Conservation (phyloP, 2,797 vertebrate genomes). For the Coracias cyanogaster region DNA sequence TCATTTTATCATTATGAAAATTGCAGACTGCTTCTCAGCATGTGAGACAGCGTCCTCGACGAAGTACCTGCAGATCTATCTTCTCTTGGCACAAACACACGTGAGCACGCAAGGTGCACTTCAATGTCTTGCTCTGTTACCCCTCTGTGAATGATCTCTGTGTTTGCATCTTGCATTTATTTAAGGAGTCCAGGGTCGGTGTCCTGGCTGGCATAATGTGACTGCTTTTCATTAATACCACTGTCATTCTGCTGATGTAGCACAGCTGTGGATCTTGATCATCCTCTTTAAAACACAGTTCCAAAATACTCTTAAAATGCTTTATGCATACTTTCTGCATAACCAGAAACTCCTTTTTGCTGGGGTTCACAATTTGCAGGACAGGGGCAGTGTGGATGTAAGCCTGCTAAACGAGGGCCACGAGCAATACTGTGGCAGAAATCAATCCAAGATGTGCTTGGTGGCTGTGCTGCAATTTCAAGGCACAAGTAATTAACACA, state of each 20-base stretch:
- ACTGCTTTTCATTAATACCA: background rate
- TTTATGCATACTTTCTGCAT: background rate
- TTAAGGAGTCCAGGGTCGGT: background rate
- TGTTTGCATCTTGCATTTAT: background rate
- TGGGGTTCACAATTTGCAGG: background rate
- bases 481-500: background rate
- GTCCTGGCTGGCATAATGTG: background rate
- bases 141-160: background rate
- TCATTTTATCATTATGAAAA: background rate
- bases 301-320: background rate
- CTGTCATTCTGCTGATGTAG: background rate
- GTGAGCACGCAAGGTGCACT: background rate
- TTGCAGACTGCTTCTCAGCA: fast-evolving
- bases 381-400: background rate
- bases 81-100: background rate
- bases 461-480: background rate
- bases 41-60: background rate
- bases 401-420: background rate
- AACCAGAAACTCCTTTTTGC: background rate
- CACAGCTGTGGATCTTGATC: background rate
- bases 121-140: background rate
- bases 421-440: fast-evolving
- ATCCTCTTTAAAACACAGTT: background rate
- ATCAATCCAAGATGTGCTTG: background rate
- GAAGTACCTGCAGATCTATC: fast-evolving